A percentile compares a stretch with the other conserved stretches of the same genome.
These are phyloP conservation scores for Ranitomeya variabilis DNA, from an alignment of 2,113 vertebrate genomes.

Conservation along the genomic window DNA sequence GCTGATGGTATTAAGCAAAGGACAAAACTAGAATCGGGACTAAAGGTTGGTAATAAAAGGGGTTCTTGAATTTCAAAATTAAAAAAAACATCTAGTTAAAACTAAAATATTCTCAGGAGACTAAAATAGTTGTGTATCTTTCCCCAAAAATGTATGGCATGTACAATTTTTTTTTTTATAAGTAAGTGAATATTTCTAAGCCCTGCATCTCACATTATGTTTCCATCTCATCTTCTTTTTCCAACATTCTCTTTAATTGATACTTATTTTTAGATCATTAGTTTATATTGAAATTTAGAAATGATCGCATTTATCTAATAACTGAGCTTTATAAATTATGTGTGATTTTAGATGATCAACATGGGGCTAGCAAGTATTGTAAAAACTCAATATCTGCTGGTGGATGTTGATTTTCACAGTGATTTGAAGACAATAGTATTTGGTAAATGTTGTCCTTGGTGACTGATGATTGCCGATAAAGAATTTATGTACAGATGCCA, in stretches of 20 bases:
- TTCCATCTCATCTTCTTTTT: background rate
- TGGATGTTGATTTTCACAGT: background rate
- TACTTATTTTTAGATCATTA: background rate
- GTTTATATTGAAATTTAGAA: background rate
- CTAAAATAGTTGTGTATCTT: background rate
- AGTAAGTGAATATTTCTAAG: background rate
- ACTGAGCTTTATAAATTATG: background rate
- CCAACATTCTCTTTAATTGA: background rate
- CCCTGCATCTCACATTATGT: background rate
- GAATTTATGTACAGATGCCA: background rate
- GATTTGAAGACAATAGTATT: background rate
- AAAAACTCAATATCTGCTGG: background rate
- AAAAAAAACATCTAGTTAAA: background rate
- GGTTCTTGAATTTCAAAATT: background rate
- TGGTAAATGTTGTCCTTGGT: background rate
- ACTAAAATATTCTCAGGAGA: background rate
- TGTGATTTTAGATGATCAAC: background rate
- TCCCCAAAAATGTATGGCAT: background rate
- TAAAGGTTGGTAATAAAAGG: background rate
- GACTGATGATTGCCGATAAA: background rate
- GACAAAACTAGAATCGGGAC: background rate
- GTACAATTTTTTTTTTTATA: background rate
- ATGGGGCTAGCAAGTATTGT: background rate
- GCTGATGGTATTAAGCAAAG: background rate
- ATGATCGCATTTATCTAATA: background rate